phyloP scores from a whole-genome alignment of 2,113 vertebrate species.

The Falco punctatus region DNA sequence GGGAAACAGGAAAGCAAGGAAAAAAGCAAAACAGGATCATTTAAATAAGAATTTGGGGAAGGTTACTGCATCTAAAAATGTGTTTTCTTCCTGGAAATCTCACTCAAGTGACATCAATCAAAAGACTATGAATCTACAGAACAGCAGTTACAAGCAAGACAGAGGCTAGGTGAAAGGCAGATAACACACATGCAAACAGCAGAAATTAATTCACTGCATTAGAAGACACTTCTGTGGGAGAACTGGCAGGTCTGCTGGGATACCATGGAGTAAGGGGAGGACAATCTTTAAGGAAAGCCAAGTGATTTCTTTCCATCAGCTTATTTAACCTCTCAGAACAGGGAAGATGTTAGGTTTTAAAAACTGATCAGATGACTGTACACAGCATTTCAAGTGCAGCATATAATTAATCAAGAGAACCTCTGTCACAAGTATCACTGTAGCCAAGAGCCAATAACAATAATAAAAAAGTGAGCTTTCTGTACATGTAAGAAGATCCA shows the following conservation, averaged over 20 bases:
- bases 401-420: neutral
- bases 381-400: neutral
- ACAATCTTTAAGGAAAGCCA: neutral
- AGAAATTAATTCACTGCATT: neutral
- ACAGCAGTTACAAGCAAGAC: neutral
- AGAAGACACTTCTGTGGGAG: neutral
- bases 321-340: neutral
- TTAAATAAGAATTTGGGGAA: neutral
- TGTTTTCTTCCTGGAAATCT: neutral
- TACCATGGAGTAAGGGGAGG: slow-evolving; percentile 10
- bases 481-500: neutral
- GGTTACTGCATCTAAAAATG: neutral
- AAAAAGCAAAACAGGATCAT: neutral
- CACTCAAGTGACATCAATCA: neutral
- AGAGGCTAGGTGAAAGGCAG: neutral
- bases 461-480: neutral
- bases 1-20: neutral
- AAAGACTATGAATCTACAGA: neutral
- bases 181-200: neutral
- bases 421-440: neutral
- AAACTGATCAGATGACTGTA: neutral
- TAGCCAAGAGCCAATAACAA: neutral
- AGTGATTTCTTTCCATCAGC: neutral
- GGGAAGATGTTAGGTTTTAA: neutral
- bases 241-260: slow-evolving; percentile 17